Evolutionary conservation across 2,888 invertebrate species (phyloP).

Genomic region (Gryllus longicercus): DNA sequence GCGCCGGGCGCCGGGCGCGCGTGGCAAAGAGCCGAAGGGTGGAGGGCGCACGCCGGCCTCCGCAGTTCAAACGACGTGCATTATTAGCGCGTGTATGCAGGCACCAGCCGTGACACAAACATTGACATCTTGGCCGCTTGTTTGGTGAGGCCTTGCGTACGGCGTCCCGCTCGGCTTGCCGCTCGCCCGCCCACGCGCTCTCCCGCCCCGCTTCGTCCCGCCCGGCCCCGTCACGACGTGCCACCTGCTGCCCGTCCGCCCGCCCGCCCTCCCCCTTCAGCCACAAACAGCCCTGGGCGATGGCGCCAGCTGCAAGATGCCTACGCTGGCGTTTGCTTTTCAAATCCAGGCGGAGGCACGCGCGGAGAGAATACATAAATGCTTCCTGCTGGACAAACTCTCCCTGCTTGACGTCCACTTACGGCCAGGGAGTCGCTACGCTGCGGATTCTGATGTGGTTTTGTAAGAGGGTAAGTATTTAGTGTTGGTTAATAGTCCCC

Average conservation of each 20-base stretch:
- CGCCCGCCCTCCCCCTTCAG: not conserved
- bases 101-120: not conserved
- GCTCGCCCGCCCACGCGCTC: not conserved
- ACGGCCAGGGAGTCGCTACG: too few relatives aligned
- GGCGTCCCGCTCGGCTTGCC: not conserved
- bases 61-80: slow-evolving; percentile 6
- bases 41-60: not conserved
- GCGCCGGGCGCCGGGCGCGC: not conserved
- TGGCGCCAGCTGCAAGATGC: too few relatives aligned
- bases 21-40: not conserved
- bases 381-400: too few relatives aligned
- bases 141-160: not conserved
- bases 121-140: not conserved
- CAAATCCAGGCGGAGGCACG: too few relatives aligned
- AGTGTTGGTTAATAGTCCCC: too few relatives aligned
- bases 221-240: not conserved
- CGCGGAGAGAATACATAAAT: too few relatives aligned
- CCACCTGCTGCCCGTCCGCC: not conserved
- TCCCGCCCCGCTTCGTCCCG: not conserved
- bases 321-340: too few relatives aligned
- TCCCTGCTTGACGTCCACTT: too few relatives aligned
- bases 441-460: too few relatives aligned
- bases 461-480: too few relatives aligned
- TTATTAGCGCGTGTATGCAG: slow-evolving; percentile 5
- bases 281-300: too few relatives aligned